Evolutionary conservation across 2,888 invertebrate genomes (phyloP), one percentile per base, ranked within the genome.

Genomic region (Cheilosia soror): DNA sequence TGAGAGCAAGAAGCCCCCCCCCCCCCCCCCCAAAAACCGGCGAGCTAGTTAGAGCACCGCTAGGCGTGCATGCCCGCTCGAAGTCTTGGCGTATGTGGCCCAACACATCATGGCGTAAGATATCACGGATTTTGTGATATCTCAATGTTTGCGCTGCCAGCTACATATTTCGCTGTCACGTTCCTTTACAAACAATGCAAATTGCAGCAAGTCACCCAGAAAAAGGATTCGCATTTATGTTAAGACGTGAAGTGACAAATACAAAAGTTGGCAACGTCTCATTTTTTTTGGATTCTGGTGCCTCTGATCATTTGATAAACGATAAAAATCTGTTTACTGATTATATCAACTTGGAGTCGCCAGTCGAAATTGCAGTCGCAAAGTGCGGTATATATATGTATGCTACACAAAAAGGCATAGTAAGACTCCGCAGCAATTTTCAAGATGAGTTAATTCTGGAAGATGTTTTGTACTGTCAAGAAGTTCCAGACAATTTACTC

Each of bases 311-410:
- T 77, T 25, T 88, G 25, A 87, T 87, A 5, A 87, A 88, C 42
- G 71, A 87, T 55, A 53, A 73, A 75, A 81, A 62, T 31, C 65
- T 88, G 13, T 68, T 78, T 44, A 9, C 27, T n/a, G 63, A 76
- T 68, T 82, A 53, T 77, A 37, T 51, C 6, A 47, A 77, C 4
- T 78, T 89, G 76, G 47, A 76, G 44, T 29, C 33, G 9, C 89
- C 89, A 9, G 15, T 90, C 5, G 88, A 89, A 86, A 90, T 90
- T 31, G 88, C 88, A 57, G 76, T 90, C 51, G 90, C 90, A 20
- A 88, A 88, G 58, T 73, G 87, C 66, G 88, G 87, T 47, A 76
- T 87, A 76, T 87, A 44, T 33, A 82, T 87, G n/a, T 65, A 87
- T 71, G 84, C 87, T 4, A 75, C 80, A 47, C 65, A 68, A 82